Evolutionary conservation across 1,140 invertebrate species (phyloP).

Genomic region (Brachionus koreanus): DNA sequence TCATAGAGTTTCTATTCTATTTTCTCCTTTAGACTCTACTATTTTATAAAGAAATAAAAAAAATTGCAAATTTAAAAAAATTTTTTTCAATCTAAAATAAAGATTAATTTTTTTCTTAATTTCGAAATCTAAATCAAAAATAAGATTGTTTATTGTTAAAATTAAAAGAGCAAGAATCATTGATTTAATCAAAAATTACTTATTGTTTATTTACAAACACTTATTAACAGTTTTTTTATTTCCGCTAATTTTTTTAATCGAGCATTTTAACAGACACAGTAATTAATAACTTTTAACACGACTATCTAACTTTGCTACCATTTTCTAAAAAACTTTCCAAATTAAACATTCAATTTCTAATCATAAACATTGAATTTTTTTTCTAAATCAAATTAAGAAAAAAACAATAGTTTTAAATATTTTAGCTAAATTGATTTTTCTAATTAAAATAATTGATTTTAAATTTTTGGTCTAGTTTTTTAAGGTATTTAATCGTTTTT

Average conservation of each 20-base stretch:
- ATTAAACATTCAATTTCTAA: not conserved
- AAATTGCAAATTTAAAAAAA: too few relatives aligned
- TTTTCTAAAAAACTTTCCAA: not conserved
- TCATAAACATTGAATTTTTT: not conserved
- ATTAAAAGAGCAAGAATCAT: too few relatives aligned
- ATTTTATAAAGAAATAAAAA: too few relatives aligned
- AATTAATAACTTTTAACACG: not conserved
- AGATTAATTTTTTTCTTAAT: too few relatives aligned
- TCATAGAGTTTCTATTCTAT: too few relatives aligned
- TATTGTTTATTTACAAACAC: not conserved
- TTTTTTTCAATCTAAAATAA: too few relatives aligned
- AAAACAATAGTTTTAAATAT: not conserved
- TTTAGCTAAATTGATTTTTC: not conserved
- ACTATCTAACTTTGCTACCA: not conserved
- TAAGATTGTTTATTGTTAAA: too few relatives aligned
- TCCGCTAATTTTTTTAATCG: not conserved
- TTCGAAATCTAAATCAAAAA: too few relatives aligned
- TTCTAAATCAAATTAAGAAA: not conserved
- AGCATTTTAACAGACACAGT: not conserved
- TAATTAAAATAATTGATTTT: not conserved
- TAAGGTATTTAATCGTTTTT: not conserved
- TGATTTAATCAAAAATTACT: not conserved
- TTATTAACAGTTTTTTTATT: not conserved
- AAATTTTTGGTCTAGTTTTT: not conserved
- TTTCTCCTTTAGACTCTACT: too few relatives aligned